Evolutionary conservation across 2,113 vertebrate species (phyloP), one percentile per base, ranked within the genome.

Genomic region (Corythornis cristatus): DNA sequence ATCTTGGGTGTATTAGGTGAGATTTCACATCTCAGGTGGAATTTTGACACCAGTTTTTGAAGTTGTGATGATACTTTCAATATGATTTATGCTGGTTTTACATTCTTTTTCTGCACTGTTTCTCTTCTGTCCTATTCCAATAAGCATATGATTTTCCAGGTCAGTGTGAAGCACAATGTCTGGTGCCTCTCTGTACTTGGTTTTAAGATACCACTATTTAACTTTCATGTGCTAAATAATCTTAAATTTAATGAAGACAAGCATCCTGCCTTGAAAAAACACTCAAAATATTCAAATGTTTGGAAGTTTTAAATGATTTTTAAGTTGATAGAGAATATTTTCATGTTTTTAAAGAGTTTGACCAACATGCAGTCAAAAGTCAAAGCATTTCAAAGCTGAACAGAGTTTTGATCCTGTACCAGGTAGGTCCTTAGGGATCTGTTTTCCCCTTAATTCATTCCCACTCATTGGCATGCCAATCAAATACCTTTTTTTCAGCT

Each of bases 101-200:
- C 1, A 2, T 89, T 86, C 50, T 73, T 93, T 88, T 89, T 89
- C 43, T 62, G 9, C 62, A 33, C 53, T 84, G 37, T 58, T 93
- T 80, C 78, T 88, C 62, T 66, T 91, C 60, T 89, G 3, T 80
- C 25, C n/a, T 83, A 48, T 88, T 91, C 51, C 42, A 79, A 33
- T 71, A 80, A 86, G 43, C 65, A 62, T 93, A 91, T 94, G 79
- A 86, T 91, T 94, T 93, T 88, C 60, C 83, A 83, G 72, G 88
- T 93, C 87, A 83, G 50, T 0, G 5, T 91, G 79, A 96, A 93
- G 56, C 58, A 73, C 51, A 93, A 58, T 17, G 50, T 89, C 85
- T 96, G 85, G 51, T 91, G 8, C 88, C 77, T 91, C 73, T 79
- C 88, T 90, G 14, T 81, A 33, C 35, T 86, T 89, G 60, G 64